These are phyloP conservation scores for Trachymyrmex cornetzi DNA, from an alignment of 1,140 invertebrate genomes.

Conservation along the genomic window DNA sequence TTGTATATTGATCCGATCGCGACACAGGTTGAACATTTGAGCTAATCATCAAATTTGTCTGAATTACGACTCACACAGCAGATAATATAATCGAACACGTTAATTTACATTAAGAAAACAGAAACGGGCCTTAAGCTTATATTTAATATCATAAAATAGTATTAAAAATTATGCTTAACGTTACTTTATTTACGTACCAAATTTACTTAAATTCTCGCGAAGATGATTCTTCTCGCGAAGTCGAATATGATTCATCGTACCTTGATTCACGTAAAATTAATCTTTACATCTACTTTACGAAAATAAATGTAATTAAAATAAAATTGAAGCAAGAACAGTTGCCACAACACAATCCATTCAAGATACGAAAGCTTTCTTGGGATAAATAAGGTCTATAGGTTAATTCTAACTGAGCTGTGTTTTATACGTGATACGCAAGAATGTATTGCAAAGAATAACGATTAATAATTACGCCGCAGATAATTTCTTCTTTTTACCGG, in stretches of 20 bases:
- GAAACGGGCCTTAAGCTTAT: not conserved
- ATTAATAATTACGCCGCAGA: not conserved
- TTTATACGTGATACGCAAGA: not conserved
- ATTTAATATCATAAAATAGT: not conserved
- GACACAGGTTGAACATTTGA: not conserved
- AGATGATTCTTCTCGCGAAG: conserved; percentile 12
- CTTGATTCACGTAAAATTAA: not conserved
- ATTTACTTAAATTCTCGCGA: conserved; percentile 42
- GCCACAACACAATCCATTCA: not conserved
- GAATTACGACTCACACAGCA: not conserved
- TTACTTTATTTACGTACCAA: not conserved
- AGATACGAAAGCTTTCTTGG: not conserved
- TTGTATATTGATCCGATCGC: not conserved
- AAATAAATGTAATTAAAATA: not conserved
- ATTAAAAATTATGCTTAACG: not conserved
- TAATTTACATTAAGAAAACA: not conserved
- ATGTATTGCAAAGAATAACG: conserved; percentile 8
- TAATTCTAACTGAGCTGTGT: not conserved
- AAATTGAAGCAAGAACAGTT: not conserved
- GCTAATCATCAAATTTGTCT: conserved; percentile 3
- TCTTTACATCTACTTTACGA: not conserved
- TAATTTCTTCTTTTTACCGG: not conserved
- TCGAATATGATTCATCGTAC: not conserved
- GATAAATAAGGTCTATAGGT: not conserved
- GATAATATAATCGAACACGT: not conserved